These are phyloP conservation scores for Microcebus ravelobensis DNA, from an alignment of 2,113 vertebrate species.

Conservation along the genomic window DNA sequence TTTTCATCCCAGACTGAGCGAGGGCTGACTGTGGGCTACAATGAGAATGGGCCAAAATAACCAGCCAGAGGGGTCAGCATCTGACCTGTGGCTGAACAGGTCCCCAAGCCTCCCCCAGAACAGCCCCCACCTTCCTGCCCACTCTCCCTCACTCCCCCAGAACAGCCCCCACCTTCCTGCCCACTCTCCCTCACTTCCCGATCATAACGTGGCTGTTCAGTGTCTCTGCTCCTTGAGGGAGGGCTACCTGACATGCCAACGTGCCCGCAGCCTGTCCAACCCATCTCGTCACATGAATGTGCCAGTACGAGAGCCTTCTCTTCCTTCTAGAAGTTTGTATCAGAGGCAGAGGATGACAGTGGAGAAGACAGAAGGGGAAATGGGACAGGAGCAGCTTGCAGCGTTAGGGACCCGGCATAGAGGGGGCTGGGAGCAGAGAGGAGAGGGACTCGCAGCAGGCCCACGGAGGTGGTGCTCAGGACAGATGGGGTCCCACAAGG, in stretches of 20 bases:
- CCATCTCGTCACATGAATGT: no score
- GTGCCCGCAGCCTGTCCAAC: background rate
- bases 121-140: background rate
- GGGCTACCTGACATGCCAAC: background rate
- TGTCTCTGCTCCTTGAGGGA: background rate
- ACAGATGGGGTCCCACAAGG: background rate
- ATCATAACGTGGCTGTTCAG: background rate
- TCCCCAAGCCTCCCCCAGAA: background rate
- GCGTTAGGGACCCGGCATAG: accelerated
- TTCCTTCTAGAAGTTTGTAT: background rate
- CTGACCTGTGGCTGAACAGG: background rate
- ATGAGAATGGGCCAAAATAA: background rate
- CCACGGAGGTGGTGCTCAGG: accelerated
- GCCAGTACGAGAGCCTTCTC: background rate
- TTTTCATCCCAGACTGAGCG: background rate
- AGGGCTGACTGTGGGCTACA: background rate
- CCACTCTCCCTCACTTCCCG: background rate
- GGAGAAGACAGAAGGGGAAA: background rate
- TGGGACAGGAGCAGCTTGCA: background rate
- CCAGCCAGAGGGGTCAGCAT: accelerated
- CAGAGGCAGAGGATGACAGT: background rate
- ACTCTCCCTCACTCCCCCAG: background rate
- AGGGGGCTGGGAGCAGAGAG: background rate
- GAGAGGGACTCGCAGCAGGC: background rate
- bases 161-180: background rate